Conservation (phyloP, 2,113 vertebrate species). For the Etheostoma cragini region DNA sequence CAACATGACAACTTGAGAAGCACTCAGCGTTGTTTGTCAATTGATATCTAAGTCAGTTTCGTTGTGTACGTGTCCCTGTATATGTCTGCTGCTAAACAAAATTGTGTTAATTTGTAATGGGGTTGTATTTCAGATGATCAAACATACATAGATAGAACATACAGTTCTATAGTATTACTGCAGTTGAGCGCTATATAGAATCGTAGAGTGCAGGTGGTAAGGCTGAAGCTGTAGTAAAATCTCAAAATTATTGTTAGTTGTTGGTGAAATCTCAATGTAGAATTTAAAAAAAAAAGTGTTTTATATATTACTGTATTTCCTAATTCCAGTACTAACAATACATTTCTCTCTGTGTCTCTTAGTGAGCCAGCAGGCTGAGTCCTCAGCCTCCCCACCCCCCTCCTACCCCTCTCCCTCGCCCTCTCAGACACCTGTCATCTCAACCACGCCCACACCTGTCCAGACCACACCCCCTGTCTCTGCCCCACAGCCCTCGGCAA, state of each 20-base stretch:
- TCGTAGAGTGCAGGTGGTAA: no score
- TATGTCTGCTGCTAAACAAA: not conserved
- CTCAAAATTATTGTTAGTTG: no score
- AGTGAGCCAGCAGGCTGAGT: conserved; percentile 86
- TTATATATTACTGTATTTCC: no score
- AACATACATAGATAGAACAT: no score
- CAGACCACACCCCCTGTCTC: conserved; percentile 87
- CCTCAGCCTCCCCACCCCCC: conserved; percentile 89
- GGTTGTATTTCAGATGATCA: no score
- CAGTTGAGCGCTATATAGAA: no score
- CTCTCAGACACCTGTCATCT: conserved; percentile 94
- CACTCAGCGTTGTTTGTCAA: not conserved
- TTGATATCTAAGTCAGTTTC: not conserved
- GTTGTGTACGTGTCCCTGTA: not conserved
- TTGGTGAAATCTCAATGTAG: no score
- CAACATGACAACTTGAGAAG: not conserved
- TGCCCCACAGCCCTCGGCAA: conserved; percentile 70
- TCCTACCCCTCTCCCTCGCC: conserved; percentile 91
- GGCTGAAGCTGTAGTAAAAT: no score
- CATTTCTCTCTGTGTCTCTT: conserved; percentile 6
- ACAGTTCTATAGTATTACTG: no score
- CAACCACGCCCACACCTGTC: conserved; percentile 92
- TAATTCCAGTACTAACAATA: not conserved
- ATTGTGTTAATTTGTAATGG: no score
- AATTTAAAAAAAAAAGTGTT: no score